These are phyloP conservation scores for Natator depressus DNA, from an alignment of 2,113 vertebrate genomes.

Conservation along the genomic window DNA sequence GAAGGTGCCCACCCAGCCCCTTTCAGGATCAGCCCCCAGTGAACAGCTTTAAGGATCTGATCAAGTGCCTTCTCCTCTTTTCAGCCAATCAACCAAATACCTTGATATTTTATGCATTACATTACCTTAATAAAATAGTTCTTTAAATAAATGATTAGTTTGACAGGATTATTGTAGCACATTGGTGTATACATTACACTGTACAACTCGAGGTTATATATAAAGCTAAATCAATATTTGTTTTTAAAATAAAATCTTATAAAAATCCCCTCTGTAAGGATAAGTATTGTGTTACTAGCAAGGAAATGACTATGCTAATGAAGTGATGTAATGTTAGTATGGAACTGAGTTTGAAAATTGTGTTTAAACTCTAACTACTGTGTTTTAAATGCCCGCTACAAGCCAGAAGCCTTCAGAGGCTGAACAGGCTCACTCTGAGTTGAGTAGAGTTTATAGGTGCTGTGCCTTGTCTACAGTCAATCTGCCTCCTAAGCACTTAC, in stretches of 20 bases:
- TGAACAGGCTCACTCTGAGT: neutral
- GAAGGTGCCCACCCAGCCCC: neutral
- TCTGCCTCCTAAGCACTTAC: neutral
- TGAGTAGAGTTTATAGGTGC: neutral
- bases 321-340: neutral
- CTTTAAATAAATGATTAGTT: neutral
- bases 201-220: neutral
- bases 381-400: neutral
- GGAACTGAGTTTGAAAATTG: neutral
- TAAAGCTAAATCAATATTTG: neutral
- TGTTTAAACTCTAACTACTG: neutral
- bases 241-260: neutral
- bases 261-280: neutral
- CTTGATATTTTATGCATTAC: neutral
- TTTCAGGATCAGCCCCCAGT: neutral
- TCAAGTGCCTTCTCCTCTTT: neutral
- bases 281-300: neutral
- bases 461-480: neutral
- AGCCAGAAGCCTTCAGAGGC: constrained; percentile 2
- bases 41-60: neutral
- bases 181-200: neutral
- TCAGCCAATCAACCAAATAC: neutral
- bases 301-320: neutral
- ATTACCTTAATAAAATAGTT: neutral
- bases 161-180: neutral